These are phyloP conservation scores for Spinus pinus DNA, from an alignment of 2,797 vertebrate species.

Conservation along the genomic window DNA sequence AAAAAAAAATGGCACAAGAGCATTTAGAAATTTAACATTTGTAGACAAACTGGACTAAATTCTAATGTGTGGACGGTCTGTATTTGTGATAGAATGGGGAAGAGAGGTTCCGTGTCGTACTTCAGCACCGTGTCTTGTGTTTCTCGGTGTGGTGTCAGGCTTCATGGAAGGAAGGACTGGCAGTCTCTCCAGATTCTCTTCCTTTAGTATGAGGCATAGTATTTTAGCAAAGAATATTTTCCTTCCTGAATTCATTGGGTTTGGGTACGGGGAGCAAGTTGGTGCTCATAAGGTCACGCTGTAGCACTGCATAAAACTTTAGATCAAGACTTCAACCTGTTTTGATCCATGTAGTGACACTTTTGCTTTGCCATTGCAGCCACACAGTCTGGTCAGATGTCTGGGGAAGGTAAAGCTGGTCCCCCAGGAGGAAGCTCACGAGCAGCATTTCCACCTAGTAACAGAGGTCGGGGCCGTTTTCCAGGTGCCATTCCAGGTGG, in stretches of 20 bases:
- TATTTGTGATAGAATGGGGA: neutral
- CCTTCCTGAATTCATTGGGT: neutral
- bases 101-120: neutral
- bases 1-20: neutral
- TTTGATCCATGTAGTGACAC: neutral
- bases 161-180: neutral
- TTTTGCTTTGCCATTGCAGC: conserved; percentile 73
- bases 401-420: conserved; percentile 97
- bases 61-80: neutral
- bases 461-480: conserved; percentile 92
- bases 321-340: neutral
- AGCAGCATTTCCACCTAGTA: conserved; percentile 89
- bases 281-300: neutral
- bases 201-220: neutral
- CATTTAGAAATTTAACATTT: neutral
- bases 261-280: neutral
- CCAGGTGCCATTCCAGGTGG: conserved; percentile 91
- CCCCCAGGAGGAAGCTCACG: conserved; percentile 90
- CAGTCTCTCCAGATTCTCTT: neutral
- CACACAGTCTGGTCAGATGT: conserved; percentile 97
- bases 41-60: neutral
- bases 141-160: neutral
- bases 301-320: neutral
- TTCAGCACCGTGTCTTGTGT: neutral
- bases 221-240: neutral